Conservation (phyloP, 2,888 invertebrate species). For the Serrognathus titanus region DNA sequence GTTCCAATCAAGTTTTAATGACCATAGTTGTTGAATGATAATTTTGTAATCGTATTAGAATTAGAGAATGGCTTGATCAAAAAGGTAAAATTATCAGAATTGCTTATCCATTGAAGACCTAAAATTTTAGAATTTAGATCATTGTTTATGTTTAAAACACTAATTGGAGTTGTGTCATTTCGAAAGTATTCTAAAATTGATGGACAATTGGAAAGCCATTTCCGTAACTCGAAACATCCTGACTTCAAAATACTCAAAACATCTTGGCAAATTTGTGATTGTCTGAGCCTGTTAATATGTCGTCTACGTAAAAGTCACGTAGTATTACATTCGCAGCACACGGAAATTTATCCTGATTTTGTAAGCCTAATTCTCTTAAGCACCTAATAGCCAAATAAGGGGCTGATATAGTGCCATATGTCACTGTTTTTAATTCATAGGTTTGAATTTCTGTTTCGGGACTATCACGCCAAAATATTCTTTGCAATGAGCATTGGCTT, state of each 20-base stretch:
- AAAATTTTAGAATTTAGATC: conserved; percentile 12
- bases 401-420: conserved; percentile 25
- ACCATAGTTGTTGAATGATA: conserved; percentile 15
- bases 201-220: conserved; percentile 21
- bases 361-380: conserved; percentile 21
- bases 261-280: conserved; percentile 1
- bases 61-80: neutral
- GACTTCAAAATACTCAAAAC: conserved; percentile 6
- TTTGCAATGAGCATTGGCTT: conserved; percentile 23
- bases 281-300: conserved; percentile 21
- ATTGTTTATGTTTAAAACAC: neutral
- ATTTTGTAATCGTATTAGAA: conserved; percentile 6
- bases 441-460: conserved; percentile 15
- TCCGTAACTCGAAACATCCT: conserved; percentile 19
- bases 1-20: conserved; percentile 15
- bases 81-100: neutral
- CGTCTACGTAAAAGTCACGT: conserved; percentile 25
- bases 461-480: conserved; percentile 25
- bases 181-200: neutral
- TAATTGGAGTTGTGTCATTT: neutral
- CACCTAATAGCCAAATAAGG: conserved; percentile 25
- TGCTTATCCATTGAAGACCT: conserved; percentile 7
- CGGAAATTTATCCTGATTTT: conserved; percentile 20
- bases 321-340: conserved; percentile 13
- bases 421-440: conserved; percentile 25